These are phyloP conservation scores for Microhierax caerulescens DNA, from an alignment of 2,797 vertebrate species.

Conservation along the genomic window DNA sequence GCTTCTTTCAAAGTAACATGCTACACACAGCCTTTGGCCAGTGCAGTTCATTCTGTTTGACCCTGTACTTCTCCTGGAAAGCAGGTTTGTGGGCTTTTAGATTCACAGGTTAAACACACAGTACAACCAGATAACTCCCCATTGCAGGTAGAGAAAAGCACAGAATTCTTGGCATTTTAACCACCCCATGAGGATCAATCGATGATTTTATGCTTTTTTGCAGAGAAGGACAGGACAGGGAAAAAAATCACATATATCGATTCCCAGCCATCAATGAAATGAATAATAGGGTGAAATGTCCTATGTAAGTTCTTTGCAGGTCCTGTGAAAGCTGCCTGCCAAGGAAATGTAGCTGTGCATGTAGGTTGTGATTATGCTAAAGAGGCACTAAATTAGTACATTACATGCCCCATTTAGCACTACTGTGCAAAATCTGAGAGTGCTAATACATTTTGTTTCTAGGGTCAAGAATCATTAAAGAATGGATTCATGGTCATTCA, in stretches of 20 bases:
- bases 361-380: conserved; percentile 74
- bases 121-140: background rate
- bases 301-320: conserved; percentile 46
- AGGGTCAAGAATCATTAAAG: conserved; percentile 79
- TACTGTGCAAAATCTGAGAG: conserved; percentile 76
- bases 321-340: conserved; percentile 45
- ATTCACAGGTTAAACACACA: background rate
- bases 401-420: conserved; percentile 79
- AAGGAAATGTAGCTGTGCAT: conserved; percentile 46
- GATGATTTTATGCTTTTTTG: conserved; percentile 10
- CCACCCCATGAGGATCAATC: conserved; percentile 16
- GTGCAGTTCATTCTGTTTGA: background rate
- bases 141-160: background rate
- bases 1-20: background rate
- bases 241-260: conserved; percentile 28
- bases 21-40: background rate
- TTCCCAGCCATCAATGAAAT: conserved; percentile 20
- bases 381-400: conserved; percentile 78
- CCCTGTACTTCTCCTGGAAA: background rate
- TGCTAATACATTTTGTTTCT: conserved; percentile 79
- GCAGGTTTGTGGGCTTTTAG: background rate
- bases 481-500: conserved; percentile 74
- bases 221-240: background rate
- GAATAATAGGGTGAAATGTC: conserved; percentile 24
- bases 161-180: background rate